A percentile compares a stretch with the other conserved stretches of the same genome.
Conservation (phyloP, 2,797 vertebrate species). For the Malurus leucopterus region DNA sequence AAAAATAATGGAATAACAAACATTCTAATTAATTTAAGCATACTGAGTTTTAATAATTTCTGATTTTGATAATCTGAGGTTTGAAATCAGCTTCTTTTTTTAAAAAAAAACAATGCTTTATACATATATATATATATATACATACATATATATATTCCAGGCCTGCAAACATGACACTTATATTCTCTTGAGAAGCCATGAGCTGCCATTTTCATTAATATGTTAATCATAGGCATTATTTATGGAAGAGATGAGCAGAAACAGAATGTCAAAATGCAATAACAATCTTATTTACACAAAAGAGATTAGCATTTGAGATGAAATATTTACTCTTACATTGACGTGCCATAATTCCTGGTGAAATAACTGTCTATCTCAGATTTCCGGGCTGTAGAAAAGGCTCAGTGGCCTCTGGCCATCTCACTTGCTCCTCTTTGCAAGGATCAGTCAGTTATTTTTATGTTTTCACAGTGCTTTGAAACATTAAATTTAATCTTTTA, state of each 20-base stretch:
- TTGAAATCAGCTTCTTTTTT: background rate
- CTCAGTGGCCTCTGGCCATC: background rate
- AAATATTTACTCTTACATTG: background rate
- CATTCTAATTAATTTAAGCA: background rate
- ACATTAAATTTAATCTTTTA: background rate
- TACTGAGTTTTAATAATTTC: background rate
- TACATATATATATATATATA: background rate
- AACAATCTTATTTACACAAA: background rate
- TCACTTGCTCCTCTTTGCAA: background rate
- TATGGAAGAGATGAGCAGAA: background rate
- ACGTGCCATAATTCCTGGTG: background rate
- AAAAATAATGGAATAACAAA: background rate
- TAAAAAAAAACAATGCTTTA: background rate
- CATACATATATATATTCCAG: background rate
- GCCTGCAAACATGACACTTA: background rate
- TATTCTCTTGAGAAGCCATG: background rate
- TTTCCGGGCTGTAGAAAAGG: background rate
- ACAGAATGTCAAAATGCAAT: background rate
- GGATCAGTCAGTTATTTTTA: background rate
- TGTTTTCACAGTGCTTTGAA: background rate
- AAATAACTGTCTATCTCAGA: background rate
- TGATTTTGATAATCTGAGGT: background rate
- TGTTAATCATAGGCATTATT: background rate
- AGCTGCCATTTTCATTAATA: background rate
- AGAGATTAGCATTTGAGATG: background rate